Evolutionary conservation across 2,888 invertebrate species (phyloP), one percentile per base, ranked within the genome.

Genomic region (Agonopterix subpropinquella): DNA sequence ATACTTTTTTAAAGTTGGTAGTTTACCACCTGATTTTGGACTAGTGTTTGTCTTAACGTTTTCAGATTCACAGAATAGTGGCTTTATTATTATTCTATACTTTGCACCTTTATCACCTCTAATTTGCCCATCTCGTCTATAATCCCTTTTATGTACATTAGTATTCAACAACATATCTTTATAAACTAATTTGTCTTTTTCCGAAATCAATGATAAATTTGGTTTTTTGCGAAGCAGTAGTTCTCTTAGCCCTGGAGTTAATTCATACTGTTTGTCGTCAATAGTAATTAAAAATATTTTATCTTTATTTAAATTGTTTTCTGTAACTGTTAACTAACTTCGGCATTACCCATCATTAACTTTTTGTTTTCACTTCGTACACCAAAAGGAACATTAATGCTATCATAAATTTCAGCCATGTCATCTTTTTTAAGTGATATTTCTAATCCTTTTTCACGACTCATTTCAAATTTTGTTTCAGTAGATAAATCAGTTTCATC

Each of bases 91-190:
- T 41, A 48, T n/a, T 13, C 42, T n/a, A 43, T 52, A 57, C 51
- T 57, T 47, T 10, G 37, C 42, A 8, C 55, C 45, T 49, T 47
- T 50, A 47, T 55, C 46, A 11, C 55, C 47, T 49, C 50, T 47
- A 11, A 56, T 50, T 50, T 48, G 53, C 8, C 48, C 46, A 2
- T 44, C 47, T 10, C 52, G 47, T 37, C 50, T 44, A 41, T 43
- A 58, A 48, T 52, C 47, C 49, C 53, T 43, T 43, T 43, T 45
- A 49, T 58, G 56, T 1, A 46, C 56, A 45, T 52, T 53, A 9
- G 55, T 56, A 8, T 35, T 10, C 41, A 13, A n/a, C 28, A 55
- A 47, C 13, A 53, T 47, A 42, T 53, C 47, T 44, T 51, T 53
- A 46, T 57, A 57, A 0, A 18, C 28, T 43, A 49, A 13, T 47